These are phyloP conservation scores for Molanna angustata DNA, from an alignment of 2,888 invertebrate species.

Conservation along the genomic window DNA sequence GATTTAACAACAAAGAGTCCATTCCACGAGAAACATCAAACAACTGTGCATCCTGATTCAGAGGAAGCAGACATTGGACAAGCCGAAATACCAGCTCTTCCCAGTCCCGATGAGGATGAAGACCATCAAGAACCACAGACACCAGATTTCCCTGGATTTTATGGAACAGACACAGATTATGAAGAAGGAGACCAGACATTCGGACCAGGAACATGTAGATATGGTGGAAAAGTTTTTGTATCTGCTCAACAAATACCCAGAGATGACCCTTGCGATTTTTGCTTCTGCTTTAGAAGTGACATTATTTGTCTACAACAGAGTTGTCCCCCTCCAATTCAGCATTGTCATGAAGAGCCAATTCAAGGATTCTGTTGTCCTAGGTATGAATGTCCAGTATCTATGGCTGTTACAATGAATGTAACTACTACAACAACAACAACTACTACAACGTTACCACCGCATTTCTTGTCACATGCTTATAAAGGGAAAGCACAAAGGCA, in stretches of 20 bases:
- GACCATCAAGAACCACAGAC: conserved; percentile 33
- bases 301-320: conserved; percentile 94
- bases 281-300: conserved; percentile 95
- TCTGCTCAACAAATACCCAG: conserved; percentile 94
- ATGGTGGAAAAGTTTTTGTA: conserved; percentile 88
- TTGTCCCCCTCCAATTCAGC: conserved; percentile 90
- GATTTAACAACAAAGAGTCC: conserved; percentile 4
- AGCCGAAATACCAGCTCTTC: conserved; percentile 41
- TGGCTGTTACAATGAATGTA: conserved; percentile 77
- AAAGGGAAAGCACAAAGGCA: conserved; percentile 70
- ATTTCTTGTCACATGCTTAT: conserved; percentile 76
- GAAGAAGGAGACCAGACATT: conserved; percentile 76
- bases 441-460: conserved; percentile 80
- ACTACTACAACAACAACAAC: conserved; percentile 88
- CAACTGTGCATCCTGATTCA: conserved; percentile 20
- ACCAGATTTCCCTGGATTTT: conserved; percentile 41
- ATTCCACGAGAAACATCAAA: conserved; percentile 2
- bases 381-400: conserved; percentile 89
- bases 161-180: conserved; percentile 63
- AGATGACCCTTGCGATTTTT: conserved; percentile 94
- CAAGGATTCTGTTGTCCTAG: conserved; percentile 93
- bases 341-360: conserved; percentile 90
- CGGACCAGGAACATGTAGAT: conserved; percentile 88
- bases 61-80: conserved; percentile 33
- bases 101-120: conserved; percentile 25